Percentiles rank a stretch among this genome's conserved stretches.
Evolutionary conservation across 1,140 invertebrate genomes (phyloP).

Genomic region (Procambarus clarkii): DNA sequence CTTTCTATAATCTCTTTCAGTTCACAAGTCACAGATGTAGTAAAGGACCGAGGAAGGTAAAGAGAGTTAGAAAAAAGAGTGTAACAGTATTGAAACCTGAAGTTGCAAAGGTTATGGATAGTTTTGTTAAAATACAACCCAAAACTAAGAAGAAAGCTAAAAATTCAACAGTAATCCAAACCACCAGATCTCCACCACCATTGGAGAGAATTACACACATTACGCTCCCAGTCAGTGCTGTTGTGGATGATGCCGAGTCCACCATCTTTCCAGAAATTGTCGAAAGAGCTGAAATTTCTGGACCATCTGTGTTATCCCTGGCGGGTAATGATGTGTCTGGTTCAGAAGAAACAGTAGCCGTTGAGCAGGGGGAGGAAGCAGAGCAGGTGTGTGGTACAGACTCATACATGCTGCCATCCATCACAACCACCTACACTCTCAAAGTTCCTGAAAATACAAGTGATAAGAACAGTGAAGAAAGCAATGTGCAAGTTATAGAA

Average conservation of each 20-base stretch:
- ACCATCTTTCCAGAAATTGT: not conserved
- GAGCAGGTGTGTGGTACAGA: too few species aligned
- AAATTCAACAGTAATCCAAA: not conserved
- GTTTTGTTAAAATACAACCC: slow-evolving; percentile 50
- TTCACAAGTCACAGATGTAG: slow-evolving; percentile 56
- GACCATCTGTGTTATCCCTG: not conserved
- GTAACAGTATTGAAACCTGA: slow-evolving; percentile 27
- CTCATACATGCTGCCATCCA: slow-evolving; percentile 25
- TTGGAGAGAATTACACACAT: not conserved
- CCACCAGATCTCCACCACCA: not conserved
- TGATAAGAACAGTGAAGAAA: not conserved
- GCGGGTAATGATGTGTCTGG: not conserved
- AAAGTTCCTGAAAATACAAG: not conserved
- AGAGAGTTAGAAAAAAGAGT: slow-evolving; percentile 21
- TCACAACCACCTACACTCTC: slow-evolving; percentile 39
- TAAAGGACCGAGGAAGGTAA: slow-evolving; percentile 36
- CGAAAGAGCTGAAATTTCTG: not conserved
- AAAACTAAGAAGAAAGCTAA: slow-evolving; percentile 28
- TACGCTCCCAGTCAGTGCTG: not conserved
- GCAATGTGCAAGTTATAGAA: slow-evolving; percentile 38
- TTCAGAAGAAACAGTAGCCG: not conserved
- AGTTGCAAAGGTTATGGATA: slow-evolving; percentile 43
- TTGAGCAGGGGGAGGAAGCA: not conserved
- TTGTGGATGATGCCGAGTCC: not conserved
- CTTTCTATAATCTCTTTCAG: slow-evolving; percentile 54